phyloP scores from a whole-genome alignment of 2,888 invertebrate genomes.

The Parochlus steinenii region DNA sequence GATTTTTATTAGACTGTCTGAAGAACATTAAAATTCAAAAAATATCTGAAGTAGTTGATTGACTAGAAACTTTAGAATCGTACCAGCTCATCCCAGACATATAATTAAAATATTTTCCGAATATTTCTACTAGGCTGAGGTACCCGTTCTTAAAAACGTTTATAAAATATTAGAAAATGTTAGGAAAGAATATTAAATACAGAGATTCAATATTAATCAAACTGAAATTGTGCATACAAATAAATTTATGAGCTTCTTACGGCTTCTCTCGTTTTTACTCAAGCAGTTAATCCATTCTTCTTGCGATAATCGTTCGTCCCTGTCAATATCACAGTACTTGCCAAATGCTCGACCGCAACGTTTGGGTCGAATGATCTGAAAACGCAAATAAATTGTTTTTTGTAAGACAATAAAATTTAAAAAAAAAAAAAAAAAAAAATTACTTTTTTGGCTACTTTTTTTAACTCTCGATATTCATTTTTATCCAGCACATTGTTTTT shows the following conservation, averaged over 20 bases:
- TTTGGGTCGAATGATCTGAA: constrained; percentile 65
- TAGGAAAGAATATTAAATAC: constrained; percentile 13
- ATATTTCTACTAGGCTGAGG: background rate
- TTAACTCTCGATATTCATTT: constrained; percentile 65
- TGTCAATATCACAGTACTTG: constrained; percentile 70
- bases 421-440: constrained; percentile 3
- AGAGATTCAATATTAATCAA: constrained; percentile 12
- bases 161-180: constrained; percentile 10
- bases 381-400: constrained; percentile 9
- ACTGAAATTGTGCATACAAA: no score
- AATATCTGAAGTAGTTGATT: no score
- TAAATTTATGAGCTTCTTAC: constrained; percentile 61
- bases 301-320: constrained; percentile 58
- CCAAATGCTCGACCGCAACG: constrained; percentile 81
- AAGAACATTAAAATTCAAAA: no score
- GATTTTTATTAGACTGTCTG: no score
- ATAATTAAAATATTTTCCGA: background rate
- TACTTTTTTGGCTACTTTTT: constrained; percentile 66
- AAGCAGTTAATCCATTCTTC: constrained; percentile 80
- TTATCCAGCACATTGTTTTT: constrained; percentile 59
- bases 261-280: constrained; percentile 60
- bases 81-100: background rate
- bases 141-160: background rate
- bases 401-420: background rate
- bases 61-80: no score